Evolutionary conservation across 1,140 invertebrate species (phyloP), one percentile per base, ranked within the genome.

Genomic region (Whitmania pigra): DNA sequence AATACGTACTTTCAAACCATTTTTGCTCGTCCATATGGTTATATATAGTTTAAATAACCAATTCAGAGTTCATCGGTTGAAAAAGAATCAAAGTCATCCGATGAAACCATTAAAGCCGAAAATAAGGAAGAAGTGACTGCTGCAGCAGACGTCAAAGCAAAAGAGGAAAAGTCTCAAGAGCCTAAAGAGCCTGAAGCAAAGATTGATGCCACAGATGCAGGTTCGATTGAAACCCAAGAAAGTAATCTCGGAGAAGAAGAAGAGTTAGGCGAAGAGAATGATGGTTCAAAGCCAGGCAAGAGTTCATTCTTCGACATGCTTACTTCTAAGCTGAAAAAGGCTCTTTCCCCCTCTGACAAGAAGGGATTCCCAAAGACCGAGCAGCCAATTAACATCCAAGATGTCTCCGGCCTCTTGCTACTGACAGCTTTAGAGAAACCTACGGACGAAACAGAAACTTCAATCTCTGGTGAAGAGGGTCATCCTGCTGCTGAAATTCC

Each of bases 301-400:
- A 63, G 22, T 25, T 63, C 57, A 11, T 63, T 63, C 57, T 63
- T 63, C 11, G 15, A 63, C 29, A 63, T 11, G 22, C 57, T 63
- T 13, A 63, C 57, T 13, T 63, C 57, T 11, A 63, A 63, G 29
- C 57, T 63, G 57, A 63, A 63, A 63, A 63, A 63, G 29, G 57
- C 57, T 31, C 29, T 63, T 22, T 63, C 57, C 29, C 57, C 57
- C 2, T 63, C 57, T 20, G 57, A 63, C 22, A 63, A 63, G 18
- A 63, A 63, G 29, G 22, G 29, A 22, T 25, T 63, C 57, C 22
- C 29, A 13, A 63, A 63, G 57, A 63, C 11, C 22, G 57, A 63
- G 29, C 57, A 22, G 9, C 54, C 20, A 18, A 31, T 25, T 11
- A 63, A 4, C 22, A 31, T 63, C 11, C 22, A 63, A 15, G 57